These are phyloP conservation scores for Caerostris darwini DNA, from an alignment of 1,140 invertebrate genomes.

Conservation along the genomic window DNA sequence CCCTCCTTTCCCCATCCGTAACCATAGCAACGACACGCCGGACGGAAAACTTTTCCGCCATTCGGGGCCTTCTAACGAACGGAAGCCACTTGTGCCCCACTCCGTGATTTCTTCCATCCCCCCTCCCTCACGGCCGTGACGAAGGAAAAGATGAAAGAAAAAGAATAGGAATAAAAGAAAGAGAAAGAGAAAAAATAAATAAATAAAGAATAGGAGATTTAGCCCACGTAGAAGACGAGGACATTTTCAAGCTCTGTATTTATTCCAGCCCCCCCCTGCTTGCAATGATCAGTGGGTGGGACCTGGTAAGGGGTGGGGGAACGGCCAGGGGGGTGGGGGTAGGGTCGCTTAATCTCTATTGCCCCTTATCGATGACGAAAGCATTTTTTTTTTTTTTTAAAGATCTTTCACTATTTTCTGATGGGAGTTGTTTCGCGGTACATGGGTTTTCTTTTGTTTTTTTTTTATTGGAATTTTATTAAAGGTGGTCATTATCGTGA, in stretches of 20 bases:
- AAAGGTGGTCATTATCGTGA: background rate
- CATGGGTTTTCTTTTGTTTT: background rate
- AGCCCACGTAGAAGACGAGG: constrained; percentile 57
- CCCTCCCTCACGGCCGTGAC: background rate
- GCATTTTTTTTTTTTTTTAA: background rate
- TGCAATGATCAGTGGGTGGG: constrained; percentile 44
- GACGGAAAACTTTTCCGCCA: constrained; percentile 75
- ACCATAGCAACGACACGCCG: constrained; percentile 75
- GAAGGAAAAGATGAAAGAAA: constrained; percentile 3
- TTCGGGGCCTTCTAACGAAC: constrained; percentile 71
- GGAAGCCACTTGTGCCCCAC: constrained; percentile 38
- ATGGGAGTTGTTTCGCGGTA: constrained; percentile 8
- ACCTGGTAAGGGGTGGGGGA: constrained; percentile 20
- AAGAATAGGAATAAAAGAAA: background rate
- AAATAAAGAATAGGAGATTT: constrained; percentile 21
- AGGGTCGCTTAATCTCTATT: constrained; percentile 54
- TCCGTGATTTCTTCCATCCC: no score
- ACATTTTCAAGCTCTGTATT: constrained; percentile 59
- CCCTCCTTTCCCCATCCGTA: background rate
- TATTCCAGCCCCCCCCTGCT: background rate
- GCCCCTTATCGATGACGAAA: background rate
- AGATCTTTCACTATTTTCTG: constrained; percentile 18
- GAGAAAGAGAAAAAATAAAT: background rate
- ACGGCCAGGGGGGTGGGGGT: background rate
- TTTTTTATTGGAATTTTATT: background rate